phyloP scores from a whole-genome alignment of 2,888 invertebrate genomes.

The Xanthia togata region DNA sequence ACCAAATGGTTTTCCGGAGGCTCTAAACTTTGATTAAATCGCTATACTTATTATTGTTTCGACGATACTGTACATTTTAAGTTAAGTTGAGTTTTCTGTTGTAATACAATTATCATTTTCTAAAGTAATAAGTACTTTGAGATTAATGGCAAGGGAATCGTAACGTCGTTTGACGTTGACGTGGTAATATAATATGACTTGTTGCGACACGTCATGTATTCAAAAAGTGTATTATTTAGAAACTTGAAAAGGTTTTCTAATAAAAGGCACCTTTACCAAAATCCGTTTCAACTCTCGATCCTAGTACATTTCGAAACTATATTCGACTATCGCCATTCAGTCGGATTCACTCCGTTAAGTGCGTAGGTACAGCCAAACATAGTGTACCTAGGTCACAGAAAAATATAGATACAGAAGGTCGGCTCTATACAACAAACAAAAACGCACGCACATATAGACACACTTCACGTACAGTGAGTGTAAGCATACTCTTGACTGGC shows the following conservation, averaged over 20 bases:
- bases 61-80: constrained; percentile 17
- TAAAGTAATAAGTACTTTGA: background rate
- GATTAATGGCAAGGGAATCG: background rate
- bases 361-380: background rate
- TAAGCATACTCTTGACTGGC: background rate
- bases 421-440: background rate
- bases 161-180: too few species aligned
- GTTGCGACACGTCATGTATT: background rate
- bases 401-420: background rate
- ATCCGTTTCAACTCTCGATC: background rate
- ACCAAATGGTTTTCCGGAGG: constrained; percentile 1
- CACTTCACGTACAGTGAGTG: background rate
- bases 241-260: background rate
- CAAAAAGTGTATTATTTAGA: background rate
- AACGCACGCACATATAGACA: background rate
- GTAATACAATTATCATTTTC: background rate
- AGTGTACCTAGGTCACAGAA: background rate
- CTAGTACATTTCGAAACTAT: constrained; percentile 5
- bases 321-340: constrained; percentile 10
- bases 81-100: constrained; percentile 10
- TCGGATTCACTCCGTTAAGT: constrained; percentile 30
- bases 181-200: too few species aligned
- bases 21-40: constrained; percentile 20
- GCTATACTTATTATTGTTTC: constrained; percentile 4
- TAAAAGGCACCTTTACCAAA: background rate